phyloP scores from a whole-genome alignment of 2,888 invertebrate genomes.

The Plagodis pulveraria region DNA sequence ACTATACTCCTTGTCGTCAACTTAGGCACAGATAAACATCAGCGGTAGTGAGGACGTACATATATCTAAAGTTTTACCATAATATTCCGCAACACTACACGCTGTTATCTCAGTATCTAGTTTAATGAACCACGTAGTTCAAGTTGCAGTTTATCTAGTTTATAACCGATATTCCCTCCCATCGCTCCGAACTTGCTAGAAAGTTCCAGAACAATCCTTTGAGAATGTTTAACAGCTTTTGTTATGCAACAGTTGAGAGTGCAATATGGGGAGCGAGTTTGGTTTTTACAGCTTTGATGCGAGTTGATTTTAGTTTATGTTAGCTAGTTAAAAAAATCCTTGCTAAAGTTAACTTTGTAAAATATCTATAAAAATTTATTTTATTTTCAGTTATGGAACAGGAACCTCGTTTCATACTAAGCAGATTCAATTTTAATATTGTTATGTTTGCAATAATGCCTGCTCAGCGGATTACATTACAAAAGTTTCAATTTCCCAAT shows the following conservation, averaged over 20 bases:
- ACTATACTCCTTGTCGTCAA: too few relatives aligned
- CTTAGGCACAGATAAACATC: too few relatives aligned
- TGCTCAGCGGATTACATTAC: too few relatives aligned
- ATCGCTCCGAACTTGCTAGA: slow-evolving; percentile 1
- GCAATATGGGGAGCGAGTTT: slow-evolving; percentile 6
- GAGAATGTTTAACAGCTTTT: slow-evolving; percentile 6
- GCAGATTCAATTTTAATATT: too few relatives aligned
- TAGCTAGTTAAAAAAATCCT: too few relatives aligned
- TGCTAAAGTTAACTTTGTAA: too few relatives aligned
- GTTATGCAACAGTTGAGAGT: slow-evolving; percentile 9
- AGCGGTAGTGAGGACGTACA: too few relatives aligned
- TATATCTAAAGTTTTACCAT: neutral
- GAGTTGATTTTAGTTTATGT: neutral
- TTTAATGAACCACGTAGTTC: slow-evolving; percentile 6
- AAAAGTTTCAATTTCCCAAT: too few relatives aligned
- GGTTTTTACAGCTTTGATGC: slow-evolving; percentile 5
- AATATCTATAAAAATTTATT: too few relatives aligned
- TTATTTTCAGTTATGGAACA: too few relatives aligned
- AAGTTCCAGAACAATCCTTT: slow-evolving; percentile 14
- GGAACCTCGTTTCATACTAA: too few relatives aligned
- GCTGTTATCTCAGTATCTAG: slow-evolving; percentile 9
- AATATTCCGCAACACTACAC: neutral
- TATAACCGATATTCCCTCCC: neutral
- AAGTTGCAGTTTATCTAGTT: slow-evolving; percentile 7
- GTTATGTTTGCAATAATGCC: too few relatives aligned